Base-by-base conservation (phyloP, 2,113 vertebrate species). In the Chroicocephalus ridibundus region DNA sequence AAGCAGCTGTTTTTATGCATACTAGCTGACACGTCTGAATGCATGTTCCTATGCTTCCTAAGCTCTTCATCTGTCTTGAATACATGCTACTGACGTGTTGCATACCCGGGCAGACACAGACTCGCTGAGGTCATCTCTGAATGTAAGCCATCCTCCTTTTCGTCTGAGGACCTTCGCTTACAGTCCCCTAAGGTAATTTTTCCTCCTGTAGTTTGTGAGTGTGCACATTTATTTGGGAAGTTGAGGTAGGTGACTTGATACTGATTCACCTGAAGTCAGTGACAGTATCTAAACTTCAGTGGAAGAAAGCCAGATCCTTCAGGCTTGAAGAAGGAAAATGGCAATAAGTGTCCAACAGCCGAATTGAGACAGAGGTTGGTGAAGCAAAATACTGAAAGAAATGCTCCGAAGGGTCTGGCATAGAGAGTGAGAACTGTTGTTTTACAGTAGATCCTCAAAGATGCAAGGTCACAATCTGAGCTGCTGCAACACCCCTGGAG, bases 11-110 rank as follows among this genome's bases (percentile, higher is more conserved):
- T 93, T 93, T 89, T 81, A 27, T 70, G 52, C n/a, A 22, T 68
- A 70, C 89, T 87, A 70, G 40, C 75, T 96, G 97, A 96, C 91
- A 96, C 71, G 75, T 94, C 78, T 96, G 86, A 97, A 77, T 91
- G 82, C 26, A 4, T 94, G 90, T 97, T 96, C 86, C 93, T 93
- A 2, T 58, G 61, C 78, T 89, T 93, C 29, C 81, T 96, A 95
- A 96, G 93, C 86, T 91, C 86, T 91, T 97, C 86, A 94, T 96
- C 86, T 95, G 83, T 95, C 94, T 97, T 93, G 78, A 85, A 77
- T 80, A 60, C 87, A 88, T 5, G 58, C 89, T 96, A 92, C 89
- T 93, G 95, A 95, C 4, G 1, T 65, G 66, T 91, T 93, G 62
- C 86, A 82, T 83, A 79, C 69, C 58, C 34, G 0, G 42, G 69